These are phyloP conservation scores for Drosophila rubida DNA, from an alignment of 2,888 invertebrate species.

Conservation along the genomic window DNA sequence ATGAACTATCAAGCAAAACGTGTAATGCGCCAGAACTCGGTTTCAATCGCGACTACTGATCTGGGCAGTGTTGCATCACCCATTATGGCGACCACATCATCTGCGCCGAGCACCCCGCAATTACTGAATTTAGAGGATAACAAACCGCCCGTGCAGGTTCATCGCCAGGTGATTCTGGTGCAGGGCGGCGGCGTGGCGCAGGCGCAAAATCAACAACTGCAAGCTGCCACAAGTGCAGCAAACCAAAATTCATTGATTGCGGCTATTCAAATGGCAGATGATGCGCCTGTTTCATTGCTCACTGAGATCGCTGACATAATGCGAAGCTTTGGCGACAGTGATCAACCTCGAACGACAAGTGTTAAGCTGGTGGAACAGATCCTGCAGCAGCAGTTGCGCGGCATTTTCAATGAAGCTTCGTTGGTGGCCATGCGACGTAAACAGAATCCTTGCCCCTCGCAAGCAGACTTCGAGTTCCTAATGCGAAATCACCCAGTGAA, in stretches of 20 bases:
- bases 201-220: slow-evolving; percentile 46
- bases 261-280: slow-evolving; percentile 62
- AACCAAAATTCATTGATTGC: slow-evolving; percentile 37
- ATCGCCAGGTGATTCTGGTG: slow-evolving; percentile 67
- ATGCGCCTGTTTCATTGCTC: slow-evolving; percentile 77
- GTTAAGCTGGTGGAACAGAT: slow-evolving; percentile 94
- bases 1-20: slow-evolving; percentile 80
- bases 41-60: slow-evolving; percentile 53
- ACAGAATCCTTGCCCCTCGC: slow-evolving; percentile 86
- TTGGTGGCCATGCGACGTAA: slow-evolving; percentile 88
- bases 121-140: slow-evolving; percentile 49
- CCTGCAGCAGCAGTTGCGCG: slow-evolving; percentile 91
- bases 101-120: slow-evolving; percentile 59
- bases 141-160: slow-evolving; percentile 62
- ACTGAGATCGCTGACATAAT: slow-evolving; percentile 93
- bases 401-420: slow-evolving; percentile 91
- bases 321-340: slow-evolving; percentile 97
- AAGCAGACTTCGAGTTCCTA: slow-evolving; percentile 91
- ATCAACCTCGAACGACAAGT: slow-evolving; percentile 92
- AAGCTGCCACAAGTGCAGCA: slow-evolving; percentile 6
- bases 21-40: slow-evolving; percentile 74
- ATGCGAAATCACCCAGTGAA: slow-evolving; percentile 93
- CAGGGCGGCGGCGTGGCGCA: slow-evolving; percentile 53
- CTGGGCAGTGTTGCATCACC: slow-evolving; percentile 45
- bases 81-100: slow-evolving; percentile 52